These are phyloP conservation scores for Oryzias sinensis DNA, from an alignment of 2,797 vertebrate species.

Conservation along the genomic window DNA sequence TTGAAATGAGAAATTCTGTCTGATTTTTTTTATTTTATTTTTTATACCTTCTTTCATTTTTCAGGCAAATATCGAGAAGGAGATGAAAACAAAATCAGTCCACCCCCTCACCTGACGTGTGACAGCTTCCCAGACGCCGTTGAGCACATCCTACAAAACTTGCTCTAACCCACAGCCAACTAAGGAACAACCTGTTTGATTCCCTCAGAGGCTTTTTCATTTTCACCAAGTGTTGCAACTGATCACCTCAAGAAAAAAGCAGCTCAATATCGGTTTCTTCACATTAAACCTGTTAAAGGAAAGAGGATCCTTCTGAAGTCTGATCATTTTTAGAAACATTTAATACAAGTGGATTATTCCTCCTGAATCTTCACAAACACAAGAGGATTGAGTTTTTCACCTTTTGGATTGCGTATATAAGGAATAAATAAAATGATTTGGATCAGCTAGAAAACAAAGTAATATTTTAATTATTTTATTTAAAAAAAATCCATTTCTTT, in stretches of 20 bases:
- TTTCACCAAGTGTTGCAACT: background rate
- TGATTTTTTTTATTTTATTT: background rate
- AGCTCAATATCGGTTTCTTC: background rate
- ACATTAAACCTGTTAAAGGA: background rate
- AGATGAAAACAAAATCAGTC: constrained; percentile 87
- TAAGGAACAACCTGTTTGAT: rapidly evolving
- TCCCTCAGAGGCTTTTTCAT: background rate
- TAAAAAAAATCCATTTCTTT: background rate
- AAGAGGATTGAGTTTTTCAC: background rate
- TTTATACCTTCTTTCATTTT: constrained; percentile 14
- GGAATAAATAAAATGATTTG: background rate
- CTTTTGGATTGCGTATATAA: background rate
- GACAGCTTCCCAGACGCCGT: constrained; percentile 88
- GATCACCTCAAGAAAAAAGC: background rate
- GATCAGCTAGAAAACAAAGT: background rate
- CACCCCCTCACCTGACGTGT: constrained; percentile 85
- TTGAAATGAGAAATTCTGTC: background rate
- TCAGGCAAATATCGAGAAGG: constrained; percentile 92
- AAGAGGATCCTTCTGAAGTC: background rate
- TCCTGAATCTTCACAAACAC: no score
- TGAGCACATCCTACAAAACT: constrained; percentile 84
- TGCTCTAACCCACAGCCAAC: constrained; percentile 53
- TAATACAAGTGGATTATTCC: background rate
- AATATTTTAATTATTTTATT: background rate
- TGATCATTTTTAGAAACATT: background rate